Base-by-base conservation (phyloP, 2,888 invertebrate genomes). In the Diarsia mendica region DNA sequence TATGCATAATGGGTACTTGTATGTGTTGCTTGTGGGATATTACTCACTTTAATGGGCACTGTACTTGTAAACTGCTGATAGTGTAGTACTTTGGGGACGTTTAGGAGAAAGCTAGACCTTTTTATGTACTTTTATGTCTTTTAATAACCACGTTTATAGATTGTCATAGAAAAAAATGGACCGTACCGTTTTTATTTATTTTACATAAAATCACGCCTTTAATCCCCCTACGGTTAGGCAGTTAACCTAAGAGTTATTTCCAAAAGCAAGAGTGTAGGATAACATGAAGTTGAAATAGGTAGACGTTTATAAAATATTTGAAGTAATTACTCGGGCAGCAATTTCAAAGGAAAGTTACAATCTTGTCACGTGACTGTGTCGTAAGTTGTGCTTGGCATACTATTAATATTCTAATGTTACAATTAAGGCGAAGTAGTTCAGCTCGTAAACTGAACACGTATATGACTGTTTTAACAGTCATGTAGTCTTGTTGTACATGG, bases 321-420 rank as follows among this genome's bases (percentile, higher is more conserved):
- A 58, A 51, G 28, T 66, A 18, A 60, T 75, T 39, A 44, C 20
- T 72, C 15, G 15, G 15, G 49, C 28, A 65, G 44, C 18, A 23
- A 51, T 51, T 63, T 63, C 18, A 44, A n/a, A 55, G n/a, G 39
- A 63, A 48, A 28, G 63, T 55, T n/a, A 63, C 28, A 49, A 76
- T 63, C 3, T 53, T 61, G 33, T 60, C n/a, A 51, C 13, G 13
- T 20, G 53, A 44, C n/a, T 39, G 39, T 39, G 68, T 63, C 28
- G 39, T 61, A 9, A 49, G 63, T 77, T n/a, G 28, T 55, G 28
- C 23, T 66, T 65, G 18, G 13, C 15, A 66, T 75, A 66, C 49
- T 60, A 33, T 66, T 75, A 63, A 67, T 77, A 63, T 76, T 63
- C 13, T 49, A 51, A 63, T 68, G 55, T 55, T 64, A 67, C 67